Percentiles rank a stretch among this genome's conserved stretches.
phyloP scores from a whole-genome alignment of 1,140 invertebrate species.

The Drosophila bifasciata region DNA sequence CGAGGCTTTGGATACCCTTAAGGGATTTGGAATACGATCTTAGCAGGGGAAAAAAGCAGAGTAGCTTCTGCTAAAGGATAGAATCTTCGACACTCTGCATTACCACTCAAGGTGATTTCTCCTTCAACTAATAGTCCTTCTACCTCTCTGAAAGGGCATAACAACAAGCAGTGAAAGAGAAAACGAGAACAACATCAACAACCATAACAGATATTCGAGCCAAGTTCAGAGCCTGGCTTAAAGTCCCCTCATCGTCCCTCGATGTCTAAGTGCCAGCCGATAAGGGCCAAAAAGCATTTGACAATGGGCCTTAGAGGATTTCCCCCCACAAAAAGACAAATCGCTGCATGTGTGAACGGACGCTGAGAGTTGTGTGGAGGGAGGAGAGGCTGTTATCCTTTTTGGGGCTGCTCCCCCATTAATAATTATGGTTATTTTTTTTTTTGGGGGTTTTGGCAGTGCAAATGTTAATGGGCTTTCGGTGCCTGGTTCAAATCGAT shows the following conservation, averaged over 20 bases:
- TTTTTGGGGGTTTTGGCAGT: conserved; percentile 17
- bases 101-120: too few relatives aligned
- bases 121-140: too few relatives aligned
- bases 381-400: too few relatives aligned
- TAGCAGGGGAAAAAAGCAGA: too few relatives aligned
- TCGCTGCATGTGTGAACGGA: conserved; percentile 17
- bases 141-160: neutral
- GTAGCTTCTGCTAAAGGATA: too few relatives aligned
- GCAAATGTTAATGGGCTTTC: conserved; percentile 69
- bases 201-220: conserved; percentile 8
- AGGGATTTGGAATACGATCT: too few relatives aligned
- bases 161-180: neutral
- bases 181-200: conserved; percentile 4
- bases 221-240: conserved; percentile 23
- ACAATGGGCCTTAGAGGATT: conserved; percentile 42
- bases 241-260: neutral
- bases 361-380: neutral
- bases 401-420: conserved; percentile 38
- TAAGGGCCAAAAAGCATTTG: conserved; percentile 26
- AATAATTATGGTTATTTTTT: conserved; percentile 73
- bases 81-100: too few relatives aligned
- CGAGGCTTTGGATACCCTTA: too few relatives aligned
- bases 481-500: conserved; percentile 65
- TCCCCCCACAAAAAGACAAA: conserved; percentile 5
- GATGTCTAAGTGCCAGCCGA: conserved; percentile 5